Evolutionary conservation across 2,113 vertebrate species (phyloP).

Genomic region (Numenius arquata): DNA sequence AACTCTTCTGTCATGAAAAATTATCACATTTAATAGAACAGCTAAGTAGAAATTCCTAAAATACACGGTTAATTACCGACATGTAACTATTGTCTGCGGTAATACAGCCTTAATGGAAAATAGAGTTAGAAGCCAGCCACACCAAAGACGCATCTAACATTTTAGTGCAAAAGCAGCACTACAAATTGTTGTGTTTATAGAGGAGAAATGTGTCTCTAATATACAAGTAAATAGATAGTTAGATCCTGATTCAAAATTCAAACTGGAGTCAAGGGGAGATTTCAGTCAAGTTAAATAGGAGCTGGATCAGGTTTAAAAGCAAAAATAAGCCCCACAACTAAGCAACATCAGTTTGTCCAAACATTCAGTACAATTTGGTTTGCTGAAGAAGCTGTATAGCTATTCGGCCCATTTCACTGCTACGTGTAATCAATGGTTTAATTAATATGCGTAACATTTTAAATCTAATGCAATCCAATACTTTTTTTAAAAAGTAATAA

Average conservation of each 20-base stretch:
- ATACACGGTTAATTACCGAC: neutral
- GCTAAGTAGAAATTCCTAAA: slow-evolving; percentile 12
- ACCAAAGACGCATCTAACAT: neutral
- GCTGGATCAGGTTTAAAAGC: neutral
- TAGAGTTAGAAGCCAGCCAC: neutral
- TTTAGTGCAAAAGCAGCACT: neutral
- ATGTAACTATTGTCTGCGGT: slow-evolving; percentile 35
- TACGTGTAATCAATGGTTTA: neutral
- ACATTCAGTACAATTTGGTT: neutral
- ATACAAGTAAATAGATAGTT: neutral
- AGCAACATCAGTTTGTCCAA: neutral
- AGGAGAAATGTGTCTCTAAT: neutral
- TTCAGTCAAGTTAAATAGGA: neutral
- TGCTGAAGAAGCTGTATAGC: neutral
- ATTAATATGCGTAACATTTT: neutral
- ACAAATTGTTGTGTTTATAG: neutral
- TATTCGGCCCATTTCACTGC: neutral
- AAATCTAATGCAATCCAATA: neutral
- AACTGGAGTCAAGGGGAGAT: neutral
- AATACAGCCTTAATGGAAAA: neutral
- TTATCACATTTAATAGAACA: slow-evolving; percentile 32
- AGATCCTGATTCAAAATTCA: neutral
- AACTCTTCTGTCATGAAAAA: slow-evolving; percentile 37
- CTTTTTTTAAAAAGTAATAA: neutral
- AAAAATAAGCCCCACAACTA: neutral